Evolutionary conservation across 1,140 invertebrate genomes (phyloP).

Genomic region (Papilio machaon): DNA sequence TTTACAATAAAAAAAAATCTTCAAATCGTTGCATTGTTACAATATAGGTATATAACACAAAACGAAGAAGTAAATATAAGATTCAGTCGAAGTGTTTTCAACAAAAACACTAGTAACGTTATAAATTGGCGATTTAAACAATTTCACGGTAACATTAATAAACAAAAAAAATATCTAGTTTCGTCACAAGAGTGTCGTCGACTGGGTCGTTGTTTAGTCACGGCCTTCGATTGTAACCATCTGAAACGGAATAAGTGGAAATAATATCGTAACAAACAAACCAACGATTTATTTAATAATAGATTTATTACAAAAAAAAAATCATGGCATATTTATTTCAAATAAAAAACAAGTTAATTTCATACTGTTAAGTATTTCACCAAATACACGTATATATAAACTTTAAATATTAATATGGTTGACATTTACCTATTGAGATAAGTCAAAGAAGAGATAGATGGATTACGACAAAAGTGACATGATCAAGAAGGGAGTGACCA

Average conservation of each 20-base stretch:
- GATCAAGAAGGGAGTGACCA: too few relatives aligned
- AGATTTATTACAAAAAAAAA: background rate
- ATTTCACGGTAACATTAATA: background rate
- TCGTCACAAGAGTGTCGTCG: background rate
- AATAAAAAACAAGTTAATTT: too few relatives aligned
- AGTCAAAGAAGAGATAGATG: too few relatives aligned
- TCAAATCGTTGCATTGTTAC: background rate
- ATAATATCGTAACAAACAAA: background rate
- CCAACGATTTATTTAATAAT: background rate
- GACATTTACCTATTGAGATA: too few relatives aligned
- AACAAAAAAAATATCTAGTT: background rate
- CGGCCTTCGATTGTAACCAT: slow-evolving; percentile 5
- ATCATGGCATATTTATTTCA: background rate
- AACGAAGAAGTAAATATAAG: too few relatives aligned
- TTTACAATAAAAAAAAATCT: too few relatives aligned
- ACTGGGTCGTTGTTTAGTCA: background rate
- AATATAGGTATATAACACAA: too few relatives aligned
- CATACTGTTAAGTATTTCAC: too few relatives aligned
- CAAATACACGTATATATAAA: too few relatives aligned
- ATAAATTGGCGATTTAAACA: background rate
- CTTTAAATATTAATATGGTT: too few relatives aligned
- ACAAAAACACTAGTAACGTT: background rate
- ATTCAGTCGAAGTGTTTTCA: too few relatives aligned
- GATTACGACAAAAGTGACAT: too few relatives aligned
- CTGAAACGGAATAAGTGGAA: slow-evolving; percentile 10